Base-by-base conservation (phyloP, 2,797 vertebrate genomes). In the Oceanodroma leucorhoa region DNA sequence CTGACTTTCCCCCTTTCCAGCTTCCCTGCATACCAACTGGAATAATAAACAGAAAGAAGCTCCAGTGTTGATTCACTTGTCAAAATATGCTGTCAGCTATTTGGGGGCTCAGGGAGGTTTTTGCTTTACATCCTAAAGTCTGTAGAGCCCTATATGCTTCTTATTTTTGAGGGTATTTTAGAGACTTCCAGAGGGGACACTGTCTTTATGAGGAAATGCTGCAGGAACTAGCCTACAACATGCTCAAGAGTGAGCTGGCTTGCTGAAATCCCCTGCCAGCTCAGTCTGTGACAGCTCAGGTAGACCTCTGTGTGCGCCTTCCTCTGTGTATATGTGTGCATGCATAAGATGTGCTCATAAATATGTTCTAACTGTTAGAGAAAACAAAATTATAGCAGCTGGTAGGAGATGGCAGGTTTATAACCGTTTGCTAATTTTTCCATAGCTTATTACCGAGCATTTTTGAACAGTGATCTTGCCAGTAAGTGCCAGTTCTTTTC, bases 401-500 rank as follows among this genome's bases (percentile, higher is more conserved):
- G 81, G 67, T 36, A 41, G 80, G 57, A 90, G 57, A 80, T 15
- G 36, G 41, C 50, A 46, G 26, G 81, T 96, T 90, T 73, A 75
- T 69, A 86, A 82, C 65, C 0, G 0, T 65, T 72, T 81, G 77
- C 85, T 95, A 81, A 95, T 95, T 94, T 91, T 90, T 78, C 80
- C 8, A 1, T 45, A 85, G 83, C 73, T 86, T 93, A 86, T 71
- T 77, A 69, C 48, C 1, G 19, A 58, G 73, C 64, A 61, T 91
- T 93, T 94, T 48, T 91, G 71, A 95, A 18, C 57, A 77, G 73
- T 50, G 73, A 77, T 87, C 46, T 87, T 92, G 84, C 90, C 94
- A 65, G 58, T 86, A 95, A 93, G 87, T 86, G 73, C 70, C 75
- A 70, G 70, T 94, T 95, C 80, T 85, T 90, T 76, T 86, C 21